Base-by-base conservation (phyloP, 2,797 vertebrate species). In the Buphagus erythrorhynchus region DNA sequence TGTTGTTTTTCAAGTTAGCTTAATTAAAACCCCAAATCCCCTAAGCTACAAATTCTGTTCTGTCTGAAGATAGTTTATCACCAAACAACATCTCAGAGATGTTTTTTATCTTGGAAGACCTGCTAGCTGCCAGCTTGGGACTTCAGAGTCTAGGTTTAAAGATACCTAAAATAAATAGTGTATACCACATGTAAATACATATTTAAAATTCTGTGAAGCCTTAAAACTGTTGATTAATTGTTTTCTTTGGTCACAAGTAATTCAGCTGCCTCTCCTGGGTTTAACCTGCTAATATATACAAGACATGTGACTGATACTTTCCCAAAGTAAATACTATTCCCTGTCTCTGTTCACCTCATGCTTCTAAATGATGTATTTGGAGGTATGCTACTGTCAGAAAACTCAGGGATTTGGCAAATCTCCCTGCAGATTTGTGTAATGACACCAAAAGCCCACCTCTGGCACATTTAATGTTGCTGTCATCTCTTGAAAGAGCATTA, bases 81-180 rank as follows among this genome's bases (percentile, higher is more conserved):
- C 54, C 75, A 79, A 76, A 33, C 33, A 96, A 57, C 74, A 11
- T 58, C 49, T 77, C 62, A 45, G 25, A 40, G 45, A 54, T 6
- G 0, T 69, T 90, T 79, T 88, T 10, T 26, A 19, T 36, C 33
- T 75, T 45, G 48, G 42, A 62, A 76, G 75, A 52, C 33, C 51
- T 88, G 62, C 46, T 62, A 91, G 75, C 31, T 52, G 22, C 61
- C 94, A 67, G 74, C 84, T 77, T 65, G 61, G 93, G 54, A 59
- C 65, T 97, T 97, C 90, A 86, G 93, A 89, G 63, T 69, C 78
- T 91, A 57, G 14, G 10, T 78, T 75, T 87, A 78, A 95, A 92
- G 86, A 86, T 87, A 95, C n/a, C 58, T 94, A 91, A 96, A 95
- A 88, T 78, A 95, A 97, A 97, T 77, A 85, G 38, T 5, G 3